Percentiles rank a stretch among this genome's conserved stretches.
phyloP scores from a whole-genome alignment of 2,888 invertebrate species.

The Sinhomidia bicolor region DNA sequence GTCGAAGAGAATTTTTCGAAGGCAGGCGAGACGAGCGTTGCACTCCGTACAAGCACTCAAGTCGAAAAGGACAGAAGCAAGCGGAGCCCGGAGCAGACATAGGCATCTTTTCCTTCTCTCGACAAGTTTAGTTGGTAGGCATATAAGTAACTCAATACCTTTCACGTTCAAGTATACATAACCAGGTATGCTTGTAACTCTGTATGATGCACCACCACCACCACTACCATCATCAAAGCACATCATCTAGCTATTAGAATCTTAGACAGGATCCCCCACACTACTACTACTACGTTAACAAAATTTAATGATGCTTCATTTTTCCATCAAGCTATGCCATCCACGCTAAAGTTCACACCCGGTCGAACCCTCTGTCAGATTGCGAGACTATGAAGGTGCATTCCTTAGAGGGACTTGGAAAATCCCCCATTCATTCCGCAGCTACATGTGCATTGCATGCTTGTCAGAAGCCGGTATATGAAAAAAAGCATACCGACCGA shows the following conservation, averaged over 20 bases:
- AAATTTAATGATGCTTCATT: not conserved
- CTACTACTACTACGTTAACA: not conserved
- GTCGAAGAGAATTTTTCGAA: slow-evolving; percentile 52
- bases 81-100: slow-evolving; percentile 75
- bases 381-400: slow-evolving; percentile 13
- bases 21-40: slow-evolving; percentile 75
- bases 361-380: slow-evolving; percentile 29
- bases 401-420: slow-evolving; percentile 41
- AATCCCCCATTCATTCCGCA: slow-evolving; percentile 72
- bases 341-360: slow-evolving; percentile 28
- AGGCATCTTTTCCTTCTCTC: slow-evolving; percentile 67
- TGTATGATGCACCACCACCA: too few relatives aligned
- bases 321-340: slow-evolving; percentile 19
- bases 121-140: slow-evolving; percentile 25
- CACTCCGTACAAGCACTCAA: slow-evolving; percentile 74
- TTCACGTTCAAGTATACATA: not conserved
- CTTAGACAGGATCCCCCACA: slow-evolving; percentile 50
- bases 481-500: slow-evolving; percentile 24
- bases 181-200: too few relatives aligned
- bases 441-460: slow-evolving; percentile 72
- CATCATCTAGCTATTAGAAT: too few relatives aligned
- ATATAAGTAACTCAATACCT: slow-evolving; percentile 10
- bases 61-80: slow-evolving; percentile 75
- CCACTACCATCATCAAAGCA: too few relatives aligned
- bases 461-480: slow-evolving; percentile 66